These are phyloP conservation scores for Teinopalpus imperialis DNA, from an alignment of 2,888 invertebrate genomes.

Conservation along the genomic window DNA sequence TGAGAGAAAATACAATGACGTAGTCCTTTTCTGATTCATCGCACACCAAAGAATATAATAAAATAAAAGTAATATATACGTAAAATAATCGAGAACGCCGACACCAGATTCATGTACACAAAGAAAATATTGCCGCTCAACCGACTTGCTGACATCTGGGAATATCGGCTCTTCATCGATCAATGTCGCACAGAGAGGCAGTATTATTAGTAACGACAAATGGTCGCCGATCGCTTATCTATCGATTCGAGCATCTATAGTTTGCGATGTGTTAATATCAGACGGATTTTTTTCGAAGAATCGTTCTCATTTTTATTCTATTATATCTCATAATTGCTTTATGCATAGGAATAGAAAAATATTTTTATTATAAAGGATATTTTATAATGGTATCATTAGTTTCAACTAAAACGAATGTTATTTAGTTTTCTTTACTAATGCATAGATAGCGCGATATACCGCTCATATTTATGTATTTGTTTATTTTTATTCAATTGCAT, in stretches of 20 bases:
- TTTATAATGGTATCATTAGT: too few species aligned
- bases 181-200: constrained; percentile 36
- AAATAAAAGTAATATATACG: constrained; percentile 1
- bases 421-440: too few species aligned
- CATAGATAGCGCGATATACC: too few species aligned
- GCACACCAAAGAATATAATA: constrained; percentile 7
- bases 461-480: too few species aligned
- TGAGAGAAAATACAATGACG: not conserved
- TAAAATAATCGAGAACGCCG: constrained; percentile 7
- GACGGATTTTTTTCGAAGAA: constrained; percentile 20
- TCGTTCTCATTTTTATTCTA: too few species aligned
- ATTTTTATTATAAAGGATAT: too few species aligned
- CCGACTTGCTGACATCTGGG: constrained; percentile 52
- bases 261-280: constrained; percentile 27
- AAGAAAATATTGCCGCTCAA: constrained; percentile 43
- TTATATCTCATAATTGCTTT: too few species aligned
- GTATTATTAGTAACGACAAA: constrained; percentile 57
- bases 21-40: constrained; percentile 1
- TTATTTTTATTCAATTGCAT: too few species aligned
- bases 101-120: constrained; percentile 23
- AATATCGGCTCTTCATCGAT: constrained; percentile 48
- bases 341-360: too few species aligned
- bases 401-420: too few species aligned
- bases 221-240: constrained; percentile 55
- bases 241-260: constrained; percentile 34